Conservation (phyloP, 2,888 invertebrate species). For the Dolomedes plantarius region DNA sequence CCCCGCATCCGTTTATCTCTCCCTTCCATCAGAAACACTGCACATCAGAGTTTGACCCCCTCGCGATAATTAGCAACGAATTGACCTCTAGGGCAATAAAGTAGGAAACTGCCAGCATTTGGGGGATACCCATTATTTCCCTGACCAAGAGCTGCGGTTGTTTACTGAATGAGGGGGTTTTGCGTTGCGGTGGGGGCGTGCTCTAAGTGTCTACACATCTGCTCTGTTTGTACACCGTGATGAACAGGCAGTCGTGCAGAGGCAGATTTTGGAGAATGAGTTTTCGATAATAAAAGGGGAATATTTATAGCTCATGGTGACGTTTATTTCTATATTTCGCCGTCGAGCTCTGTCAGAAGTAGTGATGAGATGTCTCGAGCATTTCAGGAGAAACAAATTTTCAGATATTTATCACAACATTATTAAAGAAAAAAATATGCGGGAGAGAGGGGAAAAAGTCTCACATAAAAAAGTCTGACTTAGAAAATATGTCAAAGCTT, state of each 20-base stretch:
- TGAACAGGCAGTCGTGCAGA: neutral
- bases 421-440: no score
- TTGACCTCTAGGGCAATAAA: conserved; percentile 2
- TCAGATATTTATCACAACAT: no score
- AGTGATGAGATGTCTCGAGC: no score
- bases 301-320: no score
- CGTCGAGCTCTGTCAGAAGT: no score
- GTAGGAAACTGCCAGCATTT: neutral
- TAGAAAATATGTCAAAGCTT: no score
- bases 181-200: neutral
- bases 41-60: neutral
- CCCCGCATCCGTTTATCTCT: neutral
- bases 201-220: neutral
- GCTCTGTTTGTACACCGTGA: neutral
- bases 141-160: neutral
- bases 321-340: no score
- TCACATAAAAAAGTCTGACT: no score
- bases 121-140: neutral
- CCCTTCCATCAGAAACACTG: neutral
- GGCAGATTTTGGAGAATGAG: no score
- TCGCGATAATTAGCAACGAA: neutral
- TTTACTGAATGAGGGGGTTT: neutral
- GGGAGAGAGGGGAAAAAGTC: no score
- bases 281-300: no score
- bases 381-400: no score